Evolutionary conservation across 2,113 vertebrate species (phyloP).

Genomic region (Parotia lawesii): DNA sequence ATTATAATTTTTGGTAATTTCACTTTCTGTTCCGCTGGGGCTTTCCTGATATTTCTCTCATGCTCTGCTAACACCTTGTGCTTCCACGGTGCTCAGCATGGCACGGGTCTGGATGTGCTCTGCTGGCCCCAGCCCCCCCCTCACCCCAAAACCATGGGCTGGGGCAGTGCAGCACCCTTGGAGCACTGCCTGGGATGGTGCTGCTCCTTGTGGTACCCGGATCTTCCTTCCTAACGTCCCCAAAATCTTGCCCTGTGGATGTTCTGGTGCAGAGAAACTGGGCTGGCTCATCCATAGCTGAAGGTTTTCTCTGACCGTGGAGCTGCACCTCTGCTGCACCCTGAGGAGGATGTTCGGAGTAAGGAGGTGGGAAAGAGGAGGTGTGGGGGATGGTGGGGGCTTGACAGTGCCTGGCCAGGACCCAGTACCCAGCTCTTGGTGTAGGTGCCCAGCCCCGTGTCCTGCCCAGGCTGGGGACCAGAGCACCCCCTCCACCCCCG

Average conservation of each 20-base stretch:
- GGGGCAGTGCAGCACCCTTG: neutral
- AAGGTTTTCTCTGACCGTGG: accelerated
- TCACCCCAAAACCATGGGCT: neutral
- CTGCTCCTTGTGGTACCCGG: neutral
- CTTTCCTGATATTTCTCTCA: neutral
- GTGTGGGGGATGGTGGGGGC: neutral
- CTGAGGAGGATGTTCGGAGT: accelerated
- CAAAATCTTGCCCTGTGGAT: neutral
- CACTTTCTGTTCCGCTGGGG: neutral
- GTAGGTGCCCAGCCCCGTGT: accelerated
- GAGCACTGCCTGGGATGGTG: neutral
- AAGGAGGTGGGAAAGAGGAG: neutral
- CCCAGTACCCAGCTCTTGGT: accelerated
- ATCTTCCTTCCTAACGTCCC: neutral
- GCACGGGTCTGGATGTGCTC: neutral
- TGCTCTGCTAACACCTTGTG: neutral
- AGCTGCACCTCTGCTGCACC: neutral
- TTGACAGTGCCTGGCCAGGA: neutral
- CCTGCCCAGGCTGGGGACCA: neutral
- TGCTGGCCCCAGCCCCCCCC: neutral
- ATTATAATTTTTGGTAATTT: neutral
- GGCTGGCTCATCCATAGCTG: neutral
- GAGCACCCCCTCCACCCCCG: neutral
- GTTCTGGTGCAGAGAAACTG: neutral
- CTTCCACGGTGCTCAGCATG: neutral